Percentiles rank a stretch among this genome's conserved stretches.
phyloP scores from a whole-genome alignment of 2,888 invertebrate genomes.

The Drosophila paramelanica region DNA sequence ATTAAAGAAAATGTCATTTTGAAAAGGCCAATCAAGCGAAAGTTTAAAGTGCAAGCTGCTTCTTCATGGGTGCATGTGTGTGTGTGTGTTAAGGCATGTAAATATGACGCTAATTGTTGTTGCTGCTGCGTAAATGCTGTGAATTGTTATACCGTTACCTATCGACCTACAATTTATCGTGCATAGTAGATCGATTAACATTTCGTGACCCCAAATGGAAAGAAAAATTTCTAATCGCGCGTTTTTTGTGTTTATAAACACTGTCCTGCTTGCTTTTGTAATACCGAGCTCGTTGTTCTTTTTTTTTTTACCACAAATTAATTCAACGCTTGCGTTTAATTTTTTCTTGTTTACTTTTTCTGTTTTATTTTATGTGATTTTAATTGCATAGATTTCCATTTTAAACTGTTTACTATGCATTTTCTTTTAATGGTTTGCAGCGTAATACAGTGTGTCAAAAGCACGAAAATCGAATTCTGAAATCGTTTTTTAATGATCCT shows the following conservation, averaged over 20 bases:
- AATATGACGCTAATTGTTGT: conserved; percentile 27
- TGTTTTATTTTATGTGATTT: conserved; percentile 15
- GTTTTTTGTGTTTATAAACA: conserved; percentile 18
- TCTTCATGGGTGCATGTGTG: background rate
- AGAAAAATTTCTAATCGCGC: conserved; percentile 22
- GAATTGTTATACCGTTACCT: conserved; percentile 19
- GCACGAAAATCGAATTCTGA: conserved; percentile 32
- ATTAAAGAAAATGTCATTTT: conserved; percentile 52
- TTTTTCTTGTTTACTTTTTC: conserved; percentile 10
- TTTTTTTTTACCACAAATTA: background rate
- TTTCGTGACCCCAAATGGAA: conserved; percentile 34
- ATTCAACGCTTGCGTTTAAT: conserved; percentile 2
- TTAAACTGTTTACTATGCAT: conserved; percentile 32
- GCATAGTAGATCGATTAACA: conserved; percentile 33
- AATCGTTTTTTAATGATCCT: conserved; percentile 52
- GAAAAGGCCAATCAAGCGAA: conserved; percentile 32
- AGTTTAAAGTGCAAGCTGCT: conserved; percentile 42
- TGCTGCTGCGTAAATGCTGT: conserved; percentile 16
- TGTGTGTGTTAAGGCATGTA: conserved; percentile 4
- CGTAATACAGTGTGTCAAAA: conserved; percentile 34
- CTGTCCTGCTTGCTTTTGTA: conserved; percentile 16
- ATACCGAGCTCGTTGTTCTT: background rate
- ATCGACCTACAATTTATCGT: conserved; percentile 22
- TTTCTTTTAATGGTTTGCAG: conserved; percentile 35
- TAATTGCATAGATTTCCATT: conserved; percentile 45